Evolutionary conservation across 2,113 vertebrate genomes (phyloP), one percentile per base, ranked within the genome.

Genomic region (Hydrochoerus hydrochaeris): DNA sequence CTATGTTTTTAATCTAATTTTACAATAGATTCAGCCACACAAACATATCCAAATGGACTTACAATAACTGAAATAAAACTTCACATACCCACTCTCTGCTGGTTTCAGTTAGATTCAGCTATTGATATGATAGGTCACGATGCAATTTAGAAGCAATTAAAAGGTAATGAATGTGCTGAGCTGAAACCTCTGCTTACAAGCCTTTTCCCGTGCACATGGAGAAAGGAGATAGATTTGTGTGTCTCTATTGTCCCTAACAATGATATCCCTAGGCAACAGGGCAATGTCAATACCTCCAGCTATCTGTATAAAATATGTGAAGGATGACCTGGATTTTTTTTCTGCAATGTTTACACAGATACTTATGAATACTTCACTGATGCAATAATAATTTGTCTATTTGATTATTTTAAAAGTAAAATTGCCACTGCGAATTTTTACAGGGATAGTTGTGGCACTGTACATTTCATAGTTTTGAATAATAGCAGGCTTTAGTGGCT

Each of bases 61-160:
- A 26, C 10, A 44, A 22, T 52, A 73, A 65, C 30, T 88, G 84
- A 92, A 93, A 85, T 86, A 96, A 97, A 91, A 73, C 77, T 97
- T 96, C 96, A 95, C 89, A 94, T 96, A 94, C 95, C 94, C 86
- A 86, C 93, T 96, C 60, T 90, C 75, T 97, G 96, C 97, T 98
- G 90, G 96, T 97, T 98, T 98, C 97, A 91, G 96, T 98, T 98
- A 97, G 97, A 99, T 99, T 98, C 95, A 16, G 98, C 98, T 99
- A 98, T 98, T 98, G 98, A 99, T 98, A 98, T 90, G 89, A 99
- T 98, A 98, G 99, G 99, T 99, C 99, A 99, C 99, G 99, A 98
- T 98, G 99, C 98, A 99, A 99, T 99, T 99, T 99, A 99, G 99
- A 99, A 99, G 98, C 99, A 99, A 99, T 99, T 99, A 99, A 99